Percentiles rank a stretch among this genome's conserved stretches.
Evolutionary conservation across 2,797 vertebrate species (phyloP).

Genomic region (Crypturellus tataupa): DNA sequence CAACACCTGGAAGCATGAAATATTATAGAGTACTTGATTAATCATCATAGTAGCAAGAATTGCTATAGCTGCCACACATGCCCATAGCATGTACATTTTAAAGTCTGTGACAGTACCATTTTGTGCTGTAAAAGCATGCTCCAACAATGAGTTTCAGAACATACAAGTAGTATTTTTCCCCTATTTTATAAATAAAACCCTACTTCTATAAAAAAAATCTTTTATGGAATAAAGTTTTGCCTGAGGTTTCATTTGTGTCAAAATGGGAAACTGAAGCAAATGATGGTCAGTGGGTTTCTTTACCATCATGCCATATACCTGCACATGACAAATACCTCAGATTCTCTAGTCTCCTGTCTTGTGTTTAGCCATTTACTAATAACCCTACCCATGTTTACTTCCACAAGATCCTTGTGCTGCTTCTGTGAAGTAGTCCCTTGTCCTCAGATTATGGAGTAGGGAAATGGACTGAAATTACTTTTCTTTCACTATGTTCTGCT

Average conservation of each 20-base stretch:
- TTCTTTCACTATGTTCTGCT: background rate
- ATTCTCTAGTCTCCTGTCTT: background rate
- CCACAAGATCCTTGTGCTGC: background rate
- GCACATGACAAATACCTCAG: background rate
- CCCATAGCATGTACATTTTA: background rate
- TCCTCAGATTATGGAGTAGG: background rate
- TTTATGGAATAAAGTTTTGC: background rate
- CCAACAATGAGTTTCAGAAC: background rate
- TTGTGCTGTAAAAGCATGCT: background rate
- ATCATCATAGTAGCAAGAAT: background rate
- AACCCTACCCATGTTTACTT: background rate
- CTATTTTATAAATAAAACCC: background rate
- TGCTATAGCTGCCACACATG: accelerated
- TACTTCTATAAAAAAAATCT: background rate
- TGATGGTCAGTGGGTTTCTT: background rate
- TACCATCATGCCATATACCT: background rate
- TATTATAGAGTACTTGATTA: background rate
- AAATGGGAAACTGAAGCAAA: accelerated
- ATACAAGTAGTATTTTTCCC: background rate
- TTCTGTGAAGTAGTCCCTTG: background rate
- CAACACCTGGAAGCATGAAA: background rate
- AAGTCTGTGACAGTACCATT: background rate
- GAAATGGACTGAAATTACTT: background rate
- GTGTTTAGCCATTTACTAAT: background rate
- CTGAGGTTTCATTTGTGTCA: background rate